A percentile compares a stretch with the other conserved stretches of the same genome.
These are phyloP conservation scores for Caenorhabditis sp. DNA, from an alignment of 2,888 invertebrate genomes.

Conservation along the genomic window DNA sequence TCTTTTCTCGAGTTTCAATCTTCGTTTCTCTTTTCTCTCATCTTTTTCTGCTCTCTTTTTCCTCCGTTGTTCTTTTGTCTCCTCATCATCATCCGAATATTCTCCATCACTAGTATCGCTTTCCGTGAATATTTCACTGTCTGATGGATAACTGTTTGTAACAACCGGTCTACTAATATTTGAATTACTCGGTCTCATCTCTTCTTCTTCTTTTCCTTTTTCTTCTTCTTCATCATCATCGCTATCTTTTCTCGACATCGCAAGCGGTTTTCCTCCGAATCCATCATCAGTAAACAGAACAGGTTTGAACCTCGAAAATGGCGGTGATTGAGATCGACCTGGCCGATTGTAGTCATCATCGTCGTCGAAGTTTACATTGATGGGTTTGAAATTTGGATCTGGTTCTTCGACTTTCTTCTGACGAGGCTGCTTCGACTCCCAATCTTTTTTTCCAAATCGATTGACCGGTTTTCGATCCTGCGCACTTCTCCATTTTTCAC, in stretches of 20 bases:
- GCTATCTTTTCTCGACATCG: too few relatives aligned
- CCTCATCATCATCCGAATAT: slow-evolving; percentile 11
- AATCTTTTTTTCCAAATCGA: neutral
- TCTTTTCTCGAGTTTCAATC: neutral
- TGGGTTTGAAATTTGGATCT: slow-evolving; percentile 11
- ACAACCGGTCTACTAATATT: neutral
- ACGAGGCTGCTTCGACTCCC: neutral
- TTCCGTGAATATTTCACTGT: slow-evolving; percentile 3
- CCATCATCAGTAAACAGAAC: neutral
- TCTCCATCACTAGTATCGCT: slow-evolving; percentile 9
- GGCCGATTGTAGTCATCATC: slow-evolving; percentile 7
- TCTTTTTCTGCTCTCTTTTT: neutral
- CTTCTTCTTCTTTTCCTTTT: neutral
- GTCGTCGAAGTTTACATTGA: neutral
- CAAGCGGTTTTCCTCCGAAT: neutral
- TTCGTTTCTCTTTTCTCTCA: neutral
- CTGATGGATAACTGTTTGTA: neutral
- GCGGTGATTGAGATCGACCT: neutral
- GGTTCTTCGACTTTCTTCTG: neutral
- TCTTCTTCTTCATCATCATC: neutral
- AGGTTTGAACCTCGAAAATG: neutral
- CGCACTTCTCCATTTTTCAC: slow-evolving; percentile 5
- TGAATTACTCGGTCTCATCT: neutral
- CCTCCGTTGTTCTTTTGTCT: neutral
- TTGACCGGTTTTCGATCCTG: neutral